Evolutionary conservation across 1,140 invertebrate genomes (phyloP).

Genomic region (Adelges cooleyi): DNA sequence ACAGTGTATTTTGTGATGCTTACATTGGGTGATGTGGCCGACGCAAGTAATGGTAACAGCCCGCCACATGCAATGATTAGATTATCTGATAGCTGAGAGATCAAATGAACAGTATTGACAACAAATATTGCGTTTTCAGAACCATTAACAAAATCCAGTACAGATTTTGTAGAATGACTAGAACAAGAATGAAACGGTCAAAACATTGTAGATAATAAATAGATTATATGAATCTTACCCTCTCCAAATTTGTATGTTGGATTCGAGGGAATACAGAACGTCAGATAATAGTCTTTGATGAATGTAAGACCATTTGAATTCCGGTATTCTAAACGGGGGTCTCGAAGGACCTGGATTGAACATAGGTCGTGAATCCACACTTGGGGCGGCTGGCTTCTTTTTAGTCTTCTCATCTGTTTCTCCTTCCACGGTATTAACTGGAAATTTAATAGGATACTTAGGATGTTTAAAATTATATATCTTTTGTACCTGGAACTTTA

Average conservation of each 20-base stretch:
- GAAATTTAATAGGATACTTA: too few species aligned
- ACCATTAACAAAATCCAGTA: slow-evolving; percentile 96
- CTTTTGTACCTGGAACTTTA: too few species aligned
- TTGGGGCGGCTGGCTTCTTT: not conserved
- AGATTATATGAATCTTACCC: slow-evolving; percentile 40
- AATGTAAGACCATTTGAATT: slow-evolving; percentile 99
- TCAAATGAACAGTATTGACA: slow-evolving; percentile 96
- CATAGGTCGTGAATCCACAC: slow-evolving; percentile 51
- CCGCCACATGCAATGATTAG: slow-evolving; percentile 98
- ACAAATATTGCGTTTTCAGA: slow-evolving; percentile 98
- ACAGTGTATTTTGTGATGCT: slow-evolving; percentile 36
- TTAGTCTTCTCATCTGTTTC: slow-evolving; percentile 21
- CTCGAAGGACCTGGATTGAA: slow-evolving; percentile 90
- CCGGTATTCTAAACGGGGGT: slow-evolving; percentile 95
- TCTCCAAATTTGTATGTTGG: slow-evolving; percentile 89
- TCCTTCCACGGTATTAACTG: too few species aligned
- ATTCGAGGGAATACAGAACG: slow-evolving; percentile 92
- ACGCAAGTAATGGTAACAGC: slow-evolving; percentile 86
- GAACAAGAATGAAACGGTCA: slow-evolving; percentile 26
- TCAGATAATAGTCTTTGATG: slow-evolving; percentile 94
- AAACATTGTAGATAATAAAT: not conserved
- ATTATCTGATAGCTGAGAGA: slow-evolving; percentile 97
- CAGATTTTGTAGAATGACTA: slow-evolving; percentile 82
- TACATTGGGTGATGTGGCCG: slow-evolving; percentile 96
- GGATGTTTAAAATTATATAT: too few species aligned